Conservation (phyloP, 35 echinoderm and acorn worm genomes). For the Ptychodera flava region DNA sequence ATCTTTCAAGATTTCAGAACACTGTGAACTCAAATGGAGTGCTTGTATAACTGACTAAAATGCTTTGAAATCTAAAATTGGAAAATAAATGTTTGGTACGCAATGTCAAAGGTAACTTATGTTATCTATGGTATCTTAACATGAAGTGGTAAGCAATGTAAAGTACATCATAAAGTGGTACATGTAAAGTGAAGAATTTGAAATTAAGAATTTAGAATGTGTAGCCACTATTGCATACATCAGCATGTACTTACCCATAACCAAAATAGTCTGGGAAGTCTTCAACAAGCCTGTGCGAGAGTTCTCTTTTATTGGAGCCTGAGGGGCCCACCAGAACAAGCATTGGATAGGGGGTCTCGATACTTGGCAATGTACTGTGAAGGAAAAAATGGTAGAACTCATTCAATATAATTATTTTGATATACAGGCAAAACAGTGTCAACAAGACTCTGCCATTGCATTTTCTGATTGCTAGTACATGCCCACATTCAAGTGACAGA, state of each 20-base stretch:
- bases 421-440: background rate
- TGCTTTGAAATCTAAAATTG: too few species aligned
- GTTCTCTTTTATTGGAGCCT: conserved; percentile 66
- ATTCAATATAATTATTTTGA: background rate
- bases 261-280: conserved; percentile 89
- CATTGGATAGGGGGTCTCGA: conserved; percentile 87
- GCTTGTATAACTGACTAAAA: too few species aligned
- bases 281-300: conserved; percentile 72
- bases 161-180: background rate
- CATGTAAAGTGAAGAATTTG: background rate
- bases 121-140: background rate
- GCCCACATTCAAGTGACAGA: too few species aligned
- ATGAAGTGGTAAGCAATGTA: background rate
- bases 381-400: conserved; percentile 5
- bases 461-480: too few species aligned
- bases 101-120: background rate
- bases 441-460: too few species aligned
- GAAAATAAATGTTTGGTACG: too few species aligned
- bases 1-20: too few species aligned
- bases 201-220: too few species aligned
- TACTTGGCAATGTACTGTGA: conserved; percentile 69
- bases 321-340: conserved; percentile 69
- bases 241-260: conserved; percentile 88
- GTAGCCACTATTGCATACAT: too few species aligned
- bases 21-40: too few species aligned